Conservation (phyloP, 2,113 vertebrate species). For the Verasper variegatus region DNA sequence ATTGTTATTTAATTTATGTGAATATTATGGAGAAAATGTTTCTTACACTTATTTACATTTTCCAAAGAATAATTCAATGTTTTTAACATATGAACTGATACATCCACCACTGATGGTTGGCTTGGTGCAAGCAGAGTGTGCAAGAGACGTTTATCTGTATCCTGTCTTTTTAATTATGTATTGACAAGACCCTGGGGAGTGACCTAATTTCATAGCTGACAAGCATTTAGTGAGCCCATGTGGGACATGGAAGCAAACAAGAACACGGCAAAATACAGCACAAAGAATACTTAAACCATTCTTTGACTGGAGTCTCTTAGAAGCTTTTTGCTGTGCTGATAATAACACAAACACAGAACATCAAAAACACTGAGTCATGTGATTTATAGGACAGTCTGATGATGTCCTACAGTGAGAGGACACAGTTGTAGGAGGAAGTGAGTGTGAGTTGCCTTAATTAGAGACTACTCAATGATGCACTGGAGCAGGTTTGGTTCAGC, state of each 20-base stretch:
- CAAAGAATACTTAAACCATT: background rate
- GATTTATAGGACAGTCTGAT: no score
- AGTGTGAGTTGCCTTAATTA: no score
- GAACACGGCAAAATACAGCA: background rate
- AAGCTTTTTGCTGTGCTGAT: no score
- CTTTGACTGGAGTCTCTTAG: background rate
- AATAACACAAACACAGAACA: no score
- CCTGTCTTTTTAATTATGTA: conserved; percentile 79
- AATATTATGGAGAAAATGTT: background rate
- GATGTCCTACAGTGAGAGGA: no score
- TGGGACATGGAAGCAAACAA: conserved; percentile 14
- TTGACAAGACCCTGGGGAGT: conserved; percentile 71
- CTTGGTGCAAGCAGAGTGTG: background rate
- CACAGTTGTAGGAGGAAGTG: no score
- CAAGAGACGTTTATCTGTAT: conserved; percentile 26
- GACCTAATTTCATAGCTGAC: conserved; percentile 58
- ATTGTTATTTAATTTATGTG: background rate
- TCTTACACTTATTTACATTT: background rate
- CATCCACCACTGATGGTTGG: background rate
- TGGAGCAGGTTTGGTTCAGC: no score
- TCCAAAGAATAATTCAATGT: background rate
- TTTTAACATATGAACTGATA: background rate
- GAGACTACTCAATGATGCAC: no score
- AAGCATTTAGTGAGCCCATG: conserved; percentile 34
- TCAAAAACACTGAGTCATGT: no score